phyloP scores from a whole-genome alignment of 2,797 vertebrate genomes.

The Myiothlypis chrysogaster region DNA sequence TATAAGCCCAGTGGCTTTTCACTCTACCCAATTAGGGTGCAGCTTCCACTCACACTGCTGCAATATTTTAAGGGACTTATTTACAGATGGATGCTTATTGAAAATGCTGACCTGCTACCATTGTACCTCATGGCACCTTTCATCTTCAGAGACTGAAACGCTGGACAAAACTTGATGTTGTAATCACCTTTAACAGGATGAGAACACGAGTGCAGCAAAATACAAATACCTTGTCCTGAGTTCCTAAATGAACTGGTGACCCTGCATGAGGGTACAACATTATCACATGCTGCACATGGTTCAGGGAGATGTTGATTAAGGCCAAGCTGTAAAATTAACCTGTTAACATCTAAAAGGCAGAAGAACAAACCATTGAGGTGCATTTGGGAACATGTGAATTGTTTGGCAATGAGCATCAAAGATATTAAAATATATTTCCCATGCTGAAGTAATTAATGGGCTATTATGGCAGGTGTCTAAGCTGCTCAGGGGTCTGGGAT shows the following conservation, averaged over 20 bases:
- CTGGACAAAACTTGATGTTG: constrained; percentile 17
- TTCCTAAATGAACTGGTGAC: neutral
- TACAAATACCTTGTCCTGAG: neutral
- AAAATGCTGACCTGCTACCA: constrained; percentile 55
- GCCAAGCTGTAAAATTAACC: neutral
- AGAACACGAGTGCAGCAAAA: neutral
- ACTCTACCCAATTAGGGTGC: constrained; percentile 69
- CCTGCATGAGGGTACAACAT: neutral
- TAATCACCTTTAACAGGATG: constrained; percentile 22
- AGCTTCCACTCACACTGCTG: constrained; percentile 42
- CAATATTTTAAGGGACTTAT: constrained; percentile 47
- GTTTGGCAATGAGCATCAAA: constrained; percentile 8
- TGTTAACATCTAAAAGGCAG: neutral
- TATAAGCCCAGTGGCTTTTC: constrained; percentile 61
- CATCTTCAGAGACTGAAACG: constrained; percentile 2
- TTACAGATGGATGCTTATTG: constrained; percentile 37
- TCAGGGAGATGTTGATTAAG: neutral
- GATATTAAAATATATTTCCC: constrained; percentile 41
- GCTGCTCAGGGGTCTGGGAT: neutral
- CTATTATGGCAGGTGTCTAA: constrained; percentile 39
- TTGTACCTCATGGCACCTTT: constrained; percentile 29
- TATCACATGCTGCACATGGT: neutral
- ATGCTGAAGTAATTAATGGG: constrained; percentile 43
- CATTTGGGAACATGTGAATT: neutral
- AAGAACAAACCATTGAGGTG: neutral